Evolutionary conservation across 2,888 invertebrate genomes (phyloP).

Genomic region (Tinea trinotella): DNA sequence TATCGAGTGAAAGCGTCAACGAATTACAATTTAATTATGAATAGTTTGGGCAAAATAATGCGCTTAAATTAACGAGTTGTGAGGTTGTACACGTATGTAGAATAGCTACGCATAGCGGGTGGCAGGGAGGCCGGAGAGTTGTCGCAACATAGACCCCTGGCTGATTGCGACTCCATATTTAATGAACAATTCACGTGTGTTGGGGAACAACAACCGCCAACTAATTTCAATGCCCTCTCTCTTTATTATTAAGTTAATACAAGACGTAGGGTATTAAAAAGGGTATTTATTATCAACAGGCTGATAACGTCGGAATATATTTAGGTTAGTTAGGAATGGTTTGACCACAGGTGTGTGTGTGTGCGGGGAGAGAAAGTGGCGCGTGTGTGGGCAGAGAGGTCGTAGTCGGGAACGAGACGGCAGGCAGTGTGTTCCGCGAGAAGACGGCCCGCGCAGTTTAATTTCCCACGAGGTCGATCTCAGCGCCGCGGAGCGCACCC

Average conservation of each 20-base stretch:
- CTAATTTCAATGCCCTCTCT: conserved; percentile 55
- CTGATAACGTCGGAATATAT: background rate
- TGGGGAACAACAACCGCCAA: conserved; percentile 43
- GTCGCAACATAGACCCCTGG: conserved; percentile 40
- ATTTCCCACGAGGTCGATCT: conserved; percentile 74
- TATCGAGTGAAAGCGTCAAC: conserved; percentile 26
- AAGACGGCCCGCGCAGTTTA: conserved; percentile 70
- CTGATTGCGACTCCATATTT: conserved; percentile 67
- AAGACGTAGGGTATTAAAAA: background rate
- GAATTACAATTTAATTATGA: background rate
- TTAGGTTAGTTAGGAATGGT: background rate
- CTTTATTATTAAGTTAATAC: conserved; percentile 41
- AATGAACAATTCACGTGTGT: conserved; percentile 59
- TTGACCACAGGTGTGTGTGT: conserved; percentile 25
- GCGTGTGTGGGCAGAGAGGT: conserved; percentile 28
- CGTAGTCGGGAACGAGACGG: conserved; percentile 28
- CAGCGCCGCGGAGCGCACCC: conserved; percentile 65
- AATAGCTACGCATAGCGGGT: background rate
- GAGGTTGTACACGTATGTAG: background rate
- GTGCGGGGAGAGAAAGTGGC: conserved; percentile 56
- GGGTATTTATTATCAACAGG: background rate
- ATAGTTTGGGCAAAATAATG: background rate
- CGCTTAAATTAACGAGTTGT: background rate
- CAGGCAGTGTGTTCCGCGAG: conserved; percentile 33
- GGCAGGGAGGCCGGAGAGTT: conserved; percentile 37